Base-by-base conservation (phyloP, 2,797 vertebrate species). In the Notolabrus celidotus region DNA sequence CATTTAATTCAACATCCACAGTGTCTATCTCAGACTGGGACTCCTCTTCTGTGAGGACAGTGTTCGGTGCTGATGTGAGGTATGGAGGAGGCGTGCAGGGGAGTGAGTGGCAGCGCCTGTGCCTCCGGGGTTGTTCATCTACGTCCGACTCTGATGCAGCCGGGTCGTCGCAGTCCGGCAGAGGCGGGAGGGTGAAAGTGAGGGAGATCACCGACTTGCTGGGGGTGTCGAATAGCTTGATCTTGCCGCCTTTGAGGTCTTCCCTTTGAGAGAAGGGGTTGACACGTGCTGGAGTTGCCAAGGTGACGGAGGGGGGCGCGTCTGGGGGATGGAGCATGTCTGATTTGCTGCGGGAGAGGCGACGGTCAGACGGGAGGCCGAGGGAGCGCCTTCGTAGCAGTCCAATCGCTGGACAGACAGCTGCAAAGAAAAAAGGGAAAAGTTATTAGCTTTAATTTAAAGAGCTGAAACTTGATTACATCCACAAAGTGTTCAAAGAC, bases 241-340 rank as follows among this genome's bases (percentile, higher is more conserved):
- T 98, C 84, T 95, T 96, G n/a, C 97, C 97, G 0, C 97, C 97
- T 52, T 96, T 96, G 39, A 99, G 95, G 87, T 99, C 97, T 71
- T 97, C 93, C 0, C 97, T 92, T n/a, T 92, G 95, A 11, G 97
- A 98, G 89, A 99, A 99, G 36, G 98, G 97, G 90, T 99, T 99
- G 85, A 99, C 69, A 0, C 97, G 95, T 2, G 93, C 67, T 0
- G 91, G 92, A 0, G 33, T 88, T 2, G 93, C 93, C 34, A 16
- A 1, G 36, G 46, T 74, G 0, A 53, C 58, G 1, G 82, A 45
- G 2, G 82, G 56, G 17, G 80, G 84, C 0, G 85, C 80, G 0
- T 90, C 92, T 2, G 87, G 86, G 1, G 92, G 76, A 39, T 85
- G 87, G 62, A 96, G 94, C 91, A 96, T 71, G 74, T 97, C 96